Base-by-base conservation (phyloP, 2,888 invertebrate species). In the Latrodectus elegans region DNA sequence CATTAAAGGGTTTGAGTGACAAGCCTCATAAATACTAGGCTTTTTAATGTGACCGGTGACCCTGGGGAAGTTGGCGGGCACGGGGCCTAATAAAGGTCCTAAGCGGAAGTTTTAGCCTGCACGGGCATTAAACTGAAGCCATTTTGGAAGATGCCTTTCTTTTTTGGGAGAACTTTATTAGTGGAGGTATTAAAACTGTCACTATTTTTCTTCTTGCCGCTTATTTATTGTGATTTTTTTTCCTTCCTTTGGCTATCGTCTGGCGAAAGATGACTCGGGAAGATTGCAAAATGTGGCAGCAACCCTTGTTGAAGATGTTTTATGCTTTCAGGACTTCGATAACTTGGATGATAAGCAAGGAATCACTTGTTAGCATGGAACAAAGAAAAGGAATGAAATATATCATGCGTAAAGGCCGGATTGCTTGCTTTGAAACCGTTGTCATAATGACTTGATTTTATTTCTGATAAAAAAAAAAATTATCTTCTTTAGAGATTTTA, bases 1-100 rank as follows among this genome's bases (percentile, higher is more conserved):
- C 71, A 87, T 87, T 87, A 87, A 87, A 80, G 76, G 74, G 60
- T 67, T 72, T 81, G 84, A 84, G 79, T 84, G 86, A 81, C 86
- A 77, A 49, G 68, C 60, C 71, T 75, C 80, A 80, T 86, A 87
- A 81, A 81, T 76, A 81, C 55, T 65, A 65, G 67, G 26, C 71
- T 76, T 86, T 38, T 81, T 87, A 81, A 87, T 65, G 77, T 60
- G 52, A 6, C 53, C 51, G 81, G 65, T 74, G 74, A 53, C 84
- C 72, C 22, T 65, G 15, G n/a, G 55, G 22, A 38, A 12, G 52
- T 26, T 22, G 60, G 70, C 76, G 22, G 38, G 10, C 52, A 11
- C 76, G 22, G 80, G 65, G 72, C 67, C 73, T 76, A 60, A 76
- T 76, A 83, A 83, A 73, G 83, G 82, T 51, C 15, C 38, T 60